Percentiles rank a stretch among this genome's conserved stretches.
Conservation (phyloP, 1,140 invertebrate genomes). For the Drosophila orosa region DNA sequence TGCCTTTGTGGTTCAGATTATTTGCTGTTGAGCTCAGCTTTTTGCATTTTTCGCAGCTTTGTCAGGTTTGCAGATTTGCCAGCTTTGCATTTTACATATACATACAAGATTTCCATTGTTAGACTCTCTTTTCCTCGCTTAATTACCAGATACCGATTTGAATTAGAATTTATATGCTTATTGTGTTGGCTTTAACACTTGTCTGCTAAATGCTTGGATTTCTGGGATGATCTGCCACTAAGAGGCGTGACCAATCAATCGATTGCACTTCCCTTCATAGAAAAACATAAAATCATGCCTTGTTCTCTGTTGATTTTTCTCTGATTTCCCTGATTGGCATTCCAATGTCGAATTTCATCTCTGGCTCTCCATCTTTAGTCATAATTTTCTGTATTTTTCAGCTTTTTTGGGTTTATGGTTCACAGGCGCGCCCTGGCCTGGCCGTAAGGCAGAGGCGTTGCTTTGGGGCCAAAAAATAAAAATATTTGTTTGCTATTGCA, state of each 20-base stretch:
- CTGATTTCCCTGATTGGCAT: slow-evolving; percentile 44
- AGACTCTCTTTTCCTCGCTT: slow-evolving; percentile 26
- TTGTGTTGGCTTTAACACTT: slow-evolving; percentile 52
- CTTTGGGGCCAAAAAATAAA: slow-evolving; percentile 5
- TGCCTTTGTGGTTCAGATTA: slow-evolving; percentile 50
- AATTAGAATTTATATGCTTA: slow-evolving; percentile 22
- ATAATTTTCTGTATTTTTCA: slow-evolving; percentile 14
- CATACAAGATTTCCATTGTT: slow-evolving; percentile 38
- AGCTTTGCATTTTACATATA: slow-evolving; percentile 14
- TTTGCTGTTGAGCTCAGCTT: slow-evolving; percentile 5
- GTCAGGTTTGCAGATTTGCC: slow-evolving; percentile 16
- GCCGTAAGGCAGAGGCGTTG: slow-evolving; percentile 28
- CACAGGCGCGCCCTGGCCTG: slow-evolving; percentile 22
- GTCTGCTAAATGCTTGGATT: slow-evolving; percentile 42
- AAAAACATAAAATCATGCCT: slow-evolving; percentile 15
- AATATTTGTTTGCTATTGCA: slow-evolving; percentile 46
- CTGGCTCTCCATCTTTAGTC: slow-evolving; percentile 24
- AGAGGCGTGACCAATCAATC: slow-evolving; percentile 57
- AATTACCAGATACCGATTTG: slow-evolving; percentile 40
- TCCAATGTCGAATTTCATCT: slow-evolving; percentile 49
- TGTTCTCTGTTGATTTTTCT: slow-evolving; percentile 23
- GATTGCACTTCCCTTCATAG: slow-evolving; percentile 18
- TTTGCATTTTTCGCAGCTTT: slow-evolving; percentile 18
- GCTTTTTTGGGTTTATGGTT: slow-evolving; percentile 31
- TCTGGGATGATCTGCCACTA: slow-evolving; percentile 33